These are phyloP conservation scores for Drosophila pachea DNA, from an alignment of 1,140 invertebrate genomes.

Conservation along the genomic window DNA sequence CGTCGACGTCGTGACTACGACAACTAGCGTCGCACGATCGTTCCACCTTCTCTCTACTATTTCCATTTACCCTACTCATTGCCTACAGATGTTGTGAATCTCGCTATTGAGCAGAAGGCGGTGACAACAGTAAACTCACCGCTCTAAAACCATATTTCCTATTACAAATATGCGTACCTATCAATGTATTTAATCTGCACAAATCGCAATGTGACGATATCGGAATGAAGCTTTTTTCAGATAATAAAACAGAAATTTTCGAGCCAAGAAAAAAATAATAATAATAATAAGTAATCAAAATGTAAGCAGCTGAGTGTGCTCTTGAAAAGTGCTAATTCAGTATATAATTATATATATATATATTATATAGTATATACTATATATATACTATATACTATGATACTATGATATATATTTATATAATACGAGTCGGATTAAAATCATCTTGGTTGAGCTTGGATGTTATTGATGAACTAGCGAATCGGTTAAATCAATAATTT, in stretches of 20 bases:
- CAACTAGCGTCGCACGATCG: slow-evolving; percentile 49
- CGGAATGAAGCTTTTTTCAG: too few relatives aligned
- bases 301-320: too few relatives aligned
- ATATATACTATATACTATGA: too few relatives aligned
- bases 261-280: too few relatives aligned
- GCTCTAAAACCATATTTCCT: slow-evolving; percentile 3
- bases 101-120: too few relatives aligned
- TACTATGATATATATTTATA: too few relatives aligned
- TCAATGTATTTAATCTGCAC: neutral
- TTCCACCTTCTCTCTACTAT: slow-evolving; percentile 1
- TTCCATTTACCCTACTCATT: slow-evolving; percentile 17
- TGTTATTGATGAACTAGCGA: slow-evolving; percentile 16
- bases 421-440: slow-evolving; percentile 2
- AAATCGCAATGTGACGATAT: too few relatives aligned
- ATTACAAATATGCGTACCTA: slow-evolving; percentile 1
- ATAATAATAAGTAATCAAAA: too few relatives aligned
- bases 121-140: neutral
- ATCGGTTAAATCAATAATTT: slow-evolving; percentile 30
- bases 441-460: slow-evolving; percentile 9
- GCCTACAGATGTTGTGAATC: neutral
- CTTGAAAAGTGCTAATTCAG: too few relatives aligned
- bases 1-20: slow-evolving; percentile 63
- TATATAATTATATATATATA: too few relatives aligned
- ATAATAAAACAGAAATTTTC: too few relatives aligned
- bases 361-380: too few relatives aligned